Conservation (phyloP, 1,140 invertebrate genomes). For the Asobara japonica region DNA sequence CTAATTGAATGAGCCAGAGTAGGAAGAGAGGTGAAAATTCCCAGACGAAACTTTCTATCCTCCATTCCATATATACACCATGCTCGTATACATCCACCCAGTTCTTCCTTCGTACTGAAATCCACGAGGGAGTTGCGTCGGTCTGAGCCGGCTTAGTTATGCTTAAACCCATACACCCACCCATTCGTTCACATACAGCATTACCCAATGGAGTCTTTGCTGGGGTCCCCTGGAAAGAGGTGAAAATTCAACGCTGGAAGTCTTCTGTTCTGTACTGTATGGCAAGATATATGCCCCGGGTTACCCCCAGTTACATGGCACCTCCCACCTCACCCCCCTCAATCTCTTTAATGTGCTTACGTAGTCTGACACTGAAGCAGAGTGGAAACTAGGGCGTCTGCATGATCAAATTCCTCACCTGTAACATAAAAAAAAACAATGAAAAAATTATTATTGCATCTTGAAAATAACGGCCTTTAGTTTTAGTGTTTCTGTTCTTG, state of each 20-base stretch:
- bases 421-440: neutral
- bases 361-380: neutral
- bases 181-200: slow-evolving; percentile 8
- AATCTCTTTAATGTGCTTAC: slow-evolving; percentile 16
- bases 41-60: slow-evolving; percentile 19
- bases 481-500: too few relatives aligned
- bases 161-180: slow-evolving; percentile 34
- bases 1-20: slow-evolving; percentile 21
- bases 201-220: slow-evolving; percentile 8
- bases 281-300: neutral
- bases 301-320: neutral
- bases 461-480: neutral
- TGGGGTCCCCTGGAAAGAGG: neutral
- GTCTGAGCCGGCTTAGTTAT: slow-evolving; percentile 43
- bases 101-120: slow-evolving; percentile 13
- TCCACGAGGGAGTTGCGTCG: slow-evolving; percentile 35
- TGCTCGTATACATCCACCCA: neutral
- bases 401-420: slow-evolving; percentile 5
- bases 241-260: slow-evolving; percentile 1
- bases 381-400: slow-evolving; percentile 6
- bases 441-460: neutral
- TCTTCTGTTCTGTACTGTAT: slow-evolving; percentile 4
- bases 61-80: slow-evolving; percentile 13
- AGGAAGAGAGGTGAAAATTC: slow-evolving; percentile 19
- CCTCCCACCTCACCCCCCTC: neutral